Evolutionary conservation across 2,797 vertebrate species (phyloP).

Genomic region (Eulemur albifrons): DNA sequence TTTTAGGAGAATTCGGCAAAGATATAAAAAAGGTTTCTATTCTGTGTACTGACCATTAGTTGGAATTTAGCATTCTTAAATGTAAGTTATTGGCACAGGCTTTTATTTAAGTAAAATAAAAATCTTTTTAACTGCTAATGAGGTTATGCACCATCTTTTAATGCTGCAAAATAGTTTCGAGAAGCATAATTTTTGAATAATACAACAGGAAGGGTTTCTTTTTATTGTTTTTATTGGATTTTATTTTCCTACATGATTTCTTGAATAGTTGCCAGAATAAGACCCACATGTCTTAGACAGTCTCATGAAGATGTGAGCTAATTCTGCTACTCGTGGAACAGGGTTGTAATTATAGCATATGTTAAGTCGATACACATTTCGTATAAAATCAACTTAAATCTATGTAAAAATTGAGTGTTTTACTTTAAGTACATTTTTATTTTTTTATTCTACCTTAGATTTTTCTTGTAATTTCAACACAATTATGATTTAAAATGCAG

Average conservation of each 20-base stretch:
- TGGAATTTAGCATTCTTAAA: slow-evolving; percentile 8
- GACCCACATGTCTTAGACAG: slow-evolving; percentile 45
- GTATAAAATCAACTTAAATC: neutral
- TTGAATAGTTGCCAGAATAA: slow-evolving; percentile 44
- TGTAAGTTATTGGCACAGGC: slow-evolving; percentile 41
- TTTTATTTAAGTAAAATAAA: slow-evolving; percentile 56
- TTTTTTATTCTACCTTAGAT: neutral
- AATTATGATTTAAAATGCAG: neutral
- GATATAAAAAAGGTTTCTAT: neutral
- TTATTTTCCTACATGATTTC: slow-evolving; percentile 58
- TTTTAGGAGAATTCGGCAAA: slow-evolving; percentile 51
- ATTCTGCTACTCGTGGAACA: slow-evolving; percentile 60
- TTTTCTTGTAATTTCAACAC: neutral
- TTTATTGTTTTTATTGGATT: slow-evolving; percentile 37
- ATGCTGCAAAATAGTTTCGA: neutral
- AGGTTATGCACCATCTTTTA: neutral
- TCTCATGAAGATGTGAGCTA: slow-evolving; percentile 59
- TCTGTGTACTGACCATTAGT: slow-evolving; percentile 19
- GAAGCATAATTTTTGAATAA: slow-evolving; percentile 33
- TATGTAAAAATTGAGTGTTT: neutral
- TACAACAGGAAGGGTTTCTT: slow-evolving; percentile 2
- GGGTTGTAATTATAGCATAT: slow-evolving; percentile 20
- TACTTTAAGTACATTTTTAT: neutral
- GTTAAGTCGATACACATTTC: slow-evolving; percentile 30
- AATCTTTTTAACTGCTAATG: slow-evolving; percentile 48